phyloP scores from a whole-genome alignment of 2,888 invertebrate genomes.

The Thysanoteuthis rhombus region DNA sequence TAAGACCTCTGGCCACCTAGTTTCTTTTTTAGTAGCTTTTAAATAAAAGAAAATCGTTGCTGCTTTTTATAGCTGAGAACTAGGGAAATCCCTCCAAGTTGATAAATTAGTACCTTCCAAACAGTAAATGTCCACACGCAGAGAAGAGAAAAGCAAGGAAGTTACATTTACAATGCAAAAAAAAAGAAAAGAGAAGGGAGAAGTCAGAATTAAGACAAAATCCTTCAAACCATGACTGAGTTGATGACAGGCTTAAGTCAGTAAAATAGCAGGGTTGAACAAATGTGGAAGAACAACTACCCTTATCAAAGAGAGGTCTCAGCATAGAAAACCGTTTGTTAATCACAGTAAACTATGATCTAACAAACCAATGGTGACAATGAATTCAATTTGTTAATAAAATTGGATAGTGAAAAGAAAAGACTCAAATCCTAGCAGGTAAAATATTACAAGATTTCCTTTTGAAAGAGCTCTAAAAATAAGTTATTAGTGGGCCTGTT shows the following conservation, averaged over 20 bases:
- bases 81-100: neutral
- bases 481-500: too few species aligned
- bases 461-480: too few species aligned
- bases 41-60: neutral
- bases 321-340: neutral
- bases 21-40: neutral
- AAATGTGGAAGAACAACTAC: neutral
- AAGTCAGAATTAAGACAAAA: too few species aligned
- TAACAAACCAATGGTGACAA: neutral
- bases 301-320: neutral
- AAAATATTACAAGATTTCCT: too few species aligned
- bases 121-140: neutral
- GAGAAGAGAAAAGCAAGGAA: neutral
- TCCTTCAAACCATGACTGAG: too few species aligned
- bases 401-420: too few species aligned
- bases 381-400: too few species aligned
- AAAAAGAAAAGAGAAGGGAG: too few species aligned
- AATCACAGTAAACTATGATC: neutral
- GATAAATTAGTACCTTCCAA: neutral
- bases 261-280: neutral
- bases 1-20: neutral
- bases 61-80: neutral
- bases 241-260: neutral
- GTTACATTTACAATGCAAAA: neutral
- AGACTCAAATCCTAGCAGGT: too few species aligned